Percentiles rank a stretch among this genome's conserved stretches.
These are phyloP conservation scores for Hypsopygia costalis DNA, from an alignment of 2,888 invertebrate genomes.

Conservation along the genomic window DNA sequence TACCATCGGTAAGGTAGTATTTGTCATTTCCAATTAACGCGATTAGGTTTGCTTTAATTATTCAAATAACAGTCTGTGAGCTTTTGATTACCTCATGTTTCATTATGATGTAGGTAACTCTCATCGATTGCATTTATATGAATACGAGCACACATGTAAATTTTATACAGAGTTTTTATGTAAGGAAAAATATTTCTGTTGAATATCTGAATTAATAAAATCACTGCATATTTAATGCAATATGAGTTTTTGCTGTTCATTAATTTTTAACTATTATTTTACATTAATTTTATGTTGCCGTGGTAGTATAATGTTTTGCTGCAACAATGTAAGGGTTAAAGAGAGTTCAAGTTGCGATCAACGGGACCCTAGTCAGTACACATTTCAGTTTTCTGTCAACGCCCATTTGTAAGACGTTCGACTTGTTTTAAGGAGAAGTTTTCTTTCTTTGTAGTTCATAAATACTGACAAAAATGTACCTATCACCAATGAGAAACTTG, in stretches of 20 bases:
- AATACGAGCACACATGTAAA: no score
- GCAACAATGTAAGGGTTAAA: conserved; percentile 6
- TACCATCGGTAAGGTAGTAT: neutral
- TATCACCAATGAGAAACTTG: no score
- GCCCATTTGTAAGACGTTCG: conserved; percentile 13
- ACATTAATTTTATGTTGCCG: no score
- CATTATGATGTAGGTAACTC: no score
- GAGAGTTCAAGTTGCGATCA: neutral
- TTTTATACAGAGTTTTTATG: no score
- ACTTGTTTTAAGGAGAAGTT: conserved; percentile 5
- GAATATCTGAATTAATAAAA: no score
- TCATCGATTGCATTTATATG: neutral
- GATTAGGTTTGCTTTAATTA: conserved; percentile 11
- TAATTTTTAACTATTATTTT: no score
- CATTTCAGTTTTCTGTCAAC: conserved; percentile 13
- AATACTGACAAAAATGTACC: no score
- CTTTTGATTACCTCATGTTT: neutral
- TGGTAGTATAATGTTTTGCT: neutral
- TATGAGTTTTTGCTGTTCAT: no score
- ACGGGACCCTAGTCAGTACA: conserved; percentile 6
- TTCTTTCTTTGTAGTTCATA: no score
- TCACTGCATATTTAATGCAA: no score
- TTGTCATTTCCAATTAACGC: neutral
- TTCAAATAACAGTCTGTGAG: conserved; percentile 4
- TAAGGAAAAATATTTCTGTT: no score